These are phyloP conservation scores for Trichopoda pennipes DNA, from an alignment of 2,888 invertebrate genomes.

Conservation along the genomic window DNA sequence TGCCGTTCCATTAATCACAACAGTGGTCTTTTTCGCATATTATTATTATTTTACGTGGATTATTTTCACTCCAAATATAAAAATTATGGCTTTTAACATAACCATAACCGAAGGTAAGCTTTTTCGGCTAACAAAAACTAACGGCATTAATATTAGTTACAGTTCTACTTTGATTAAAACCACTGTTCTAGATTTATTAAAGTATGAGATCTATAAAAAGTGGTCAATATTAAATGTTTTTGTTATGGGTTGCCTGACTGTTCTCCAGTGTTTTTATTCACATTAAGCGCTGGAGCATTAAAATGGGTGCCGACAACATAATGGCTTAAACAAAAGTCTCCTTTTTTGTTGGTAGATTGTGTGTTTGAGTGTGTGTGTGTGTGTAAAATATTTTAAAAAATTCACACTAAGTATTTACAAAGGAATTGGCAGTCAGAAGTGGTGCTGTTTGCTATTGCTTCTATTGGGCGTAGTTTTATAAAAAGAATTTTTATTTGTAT, in stretches of 20 bases:
- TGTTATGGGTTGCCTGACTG: slow-evolving; percentile 44
- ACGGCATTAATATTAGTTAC: too few species aligned
- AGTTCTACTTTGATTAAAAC: neutral
- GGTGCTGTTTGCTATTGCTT: slow-evolving; percentile 27
- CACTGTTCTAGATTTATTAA: slow-evolving; percentile 23
- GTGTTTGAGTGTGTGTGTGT: neutral
- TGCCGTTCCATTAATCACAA: too few species aligned
- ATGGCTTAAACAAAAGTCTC: slow-evolving; percentile 66
- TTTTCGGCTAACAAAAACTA: too few species aligned
- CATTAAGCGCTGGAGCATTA: slow-evolving; percentile 60
- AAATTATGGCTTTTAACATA: too few species aligned
- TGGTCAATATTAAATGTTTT: slow-evolving; percentile 51
- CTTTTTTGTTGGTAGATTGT: slow-evolving; percentile 25
- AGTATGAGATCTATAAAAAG: slow-evolving; percentile 30
- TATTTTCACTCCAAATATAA: too few species aligned
- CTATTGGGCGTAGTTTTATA: slow-evolving; percentile 57
- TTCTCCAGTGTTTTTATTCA: slow-evolving; percentile 32
- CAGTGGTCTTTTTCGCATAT: too few species aligned
- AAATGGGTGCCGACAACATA: slow-evolving; percentile 70
- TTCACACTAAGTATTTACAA: slow-evolving; percentile 31
- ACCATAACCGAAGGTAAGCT: too few species aligned
- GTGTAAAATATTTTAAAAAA: slow-evolving; percentile 1
- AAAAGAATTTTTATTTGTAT: slow-evolving; percentile 51
- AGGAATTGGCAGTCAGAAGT: slow-evolving; percentile 31
- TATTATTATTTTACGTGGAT: too few species aligned